Evolutionary conservation across 2,888 invertebrate genomes (phyloP), one percentile per base, ranked within the genome.

Genomic region (Yponomeuta cagnagella): DNA sequence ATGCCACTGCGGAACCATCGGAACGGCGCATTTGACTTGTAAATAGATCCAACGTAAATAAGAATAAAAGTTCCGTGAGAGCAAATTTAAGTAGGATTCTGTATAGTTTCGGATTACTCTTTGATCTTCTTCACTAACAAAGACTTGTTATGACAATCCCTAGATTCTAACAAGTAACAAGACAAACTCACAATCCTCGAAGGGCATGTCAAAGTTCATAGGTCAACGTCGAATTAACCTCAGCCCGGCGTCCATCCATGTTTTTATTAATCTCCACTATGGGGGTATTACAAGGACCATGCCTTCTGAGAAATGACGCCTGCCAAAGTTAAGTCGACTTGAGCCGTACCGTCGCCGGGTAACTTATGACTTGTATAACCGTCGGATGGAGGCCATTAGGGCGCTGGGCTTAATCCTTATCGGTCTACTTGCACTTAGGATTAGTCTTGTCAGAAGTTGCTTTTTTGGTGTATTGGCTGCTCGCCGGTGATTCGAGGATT

Each of bases 291-390:
- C 88, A 88, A 43, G 89, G 86, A 87, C 87, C 85, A 84, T 88
- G 88, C 87, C 88, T 87, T 89, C 89, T 92, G 92, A 92, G 92
- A 91, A 92, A 92, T 91, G 91, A 92, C 89, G 91, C 82, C 90
- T 91, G 90, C 91, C 91, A 90, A 91, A 91, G 89, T 87, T 91
- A 91, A 91, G 91, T 90, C 91, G 90, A 87, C 70, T 89, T 89
- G 88, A 90, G 90, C 88, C 87, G 88, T 88, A 87, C 81, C 82
- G 81, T 87, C 87, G 89, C 86, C 79, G 82, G 81, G 81, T 90
- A 90, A 91, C 85, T 90, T 91, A 91, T 90, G 88, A 85, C 82
- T 91, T 92, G 91, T 90, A 89, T 89, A 87, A 87, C 86, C 82
- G 84, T 81, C 85, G 91, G 91, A 90, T 91, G 88, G 87, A 87